A percentile compares a stretch with the other conserved stretches of the same genome.
These are phyloP conservation scores for Syrmaticus mikado DNA, from an alignment of 2,113 vertebrate species.

Conservation along the genomic window DNA sequence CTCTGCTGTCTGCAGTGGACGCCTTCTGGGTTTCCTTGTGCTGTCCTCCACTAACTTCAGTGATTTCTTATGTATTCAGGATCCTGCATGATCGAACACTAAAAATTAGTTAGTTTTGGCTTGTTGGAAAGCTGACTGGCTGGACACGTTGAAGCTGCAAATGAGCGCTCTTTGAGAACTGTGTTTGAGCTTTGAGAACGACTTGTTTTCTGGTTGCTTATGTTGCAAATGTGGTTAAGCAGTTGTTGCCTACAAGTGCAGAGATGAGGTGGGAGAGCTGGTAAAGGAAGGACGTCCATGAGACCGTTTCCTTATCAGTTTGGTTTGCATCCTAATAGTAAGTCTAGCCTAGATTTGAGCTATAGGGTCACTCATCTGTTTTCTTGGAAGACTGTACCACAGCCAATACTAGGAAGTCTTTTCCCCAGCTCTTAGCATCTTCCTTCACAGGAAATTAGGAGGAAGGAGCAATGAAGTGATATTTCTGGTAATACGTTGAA, in stretches of 20 bases:
- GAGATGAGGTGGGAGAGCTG: not conserved
- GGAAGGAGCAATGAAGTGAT: not conserved
- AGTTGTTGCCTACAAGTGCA: not conserved
- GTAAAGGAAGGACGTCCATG: not conserved
- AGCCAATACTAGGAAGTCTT: not conserved
- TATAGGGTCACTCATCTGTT: not conserved
- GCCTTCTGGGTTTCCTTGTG: not conserved
- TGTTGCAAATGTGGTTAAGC: not conserved
- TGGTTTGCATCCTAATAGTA: not conserved
- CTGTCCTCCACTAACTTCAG: not conserved
- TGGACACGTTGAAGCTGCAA: not conserved
- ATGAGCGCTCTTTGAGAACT: not conserved
- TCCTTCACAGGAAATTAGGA: not conserved
- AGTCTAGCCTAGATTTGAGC: not conserved
- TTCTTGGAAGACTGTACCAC: not conserved
- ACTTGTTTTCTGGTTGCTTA: not conserved
- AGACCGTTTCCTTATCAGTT: not conserved
- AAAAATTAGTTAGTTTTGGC: not conserved
- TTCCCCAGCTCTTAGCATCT: not conserved
- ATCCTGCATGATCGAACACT: not conserved
- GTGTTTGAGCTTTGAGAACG: not conserved
- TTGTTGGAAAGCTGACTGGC: not conserved
- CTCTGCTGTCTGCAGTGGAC: not conserved
- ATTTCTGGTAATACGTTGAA: not conserved
- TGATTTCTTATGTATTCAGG: not conserved